A percentile compares a stretch with the other conserved stretches of the same genome.
Conservation (phyloP, 2,888 invertebrate genomes). For the Drosophila nr. medialis region DNA sequence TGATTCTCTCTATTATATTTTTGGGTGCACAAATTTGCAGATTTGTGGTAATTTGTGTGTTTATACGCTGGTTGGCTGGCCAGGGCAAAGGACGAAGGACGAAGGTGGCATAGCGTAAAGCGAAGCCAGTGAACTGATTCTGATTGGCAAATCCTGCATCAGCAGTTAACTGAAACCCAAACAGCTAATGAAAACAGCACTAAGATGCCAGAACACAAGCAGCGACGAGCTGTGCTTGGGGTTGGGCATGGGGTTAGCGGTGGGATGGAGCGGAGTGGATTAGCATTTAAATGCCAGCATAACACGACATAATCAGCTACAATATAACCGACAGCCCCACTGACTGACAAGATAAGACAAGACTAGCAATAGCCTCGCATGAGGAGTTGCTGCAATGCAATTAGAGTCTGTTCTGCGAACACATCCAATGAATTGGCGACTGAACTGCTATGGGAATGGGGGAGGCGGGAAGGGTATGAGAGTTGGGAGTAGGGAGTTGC, state of each 20-base stretch:
- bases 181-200: constrained; percentile 57
- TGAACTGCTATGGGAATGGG: neutral
- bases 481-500: neutral
- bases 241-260: neutral
- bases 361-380: constrained; percentile 33
- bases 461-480: neutral
- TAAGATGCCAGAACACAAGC: constrained; percentile 20
- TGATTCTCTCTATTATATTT: constrained; percentile 20
- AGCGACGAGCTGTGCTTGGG: neutral
- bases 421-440: constrained; percentile 21
- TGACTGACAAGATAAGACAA: constrained; percentile 19
- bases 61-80: constrained; percentile 42
- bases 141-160: constrained; percentile 76
- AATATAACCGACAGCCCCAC: constrained; percentile 16
- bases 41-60: constrained; percentile 70
- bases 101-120: neutral
- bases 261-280: neutral
- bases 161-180: constrained; percentile 72
- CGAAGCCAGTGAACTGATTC: constrained; percentile 60
- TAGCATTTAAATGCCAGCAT: constrained; percentile 55
- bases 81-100: neutral
- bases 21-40: constrained; percentile 54
- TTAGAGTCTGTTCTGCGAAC: constrained; percentile 38
- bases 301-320: constrained; percentile 44
- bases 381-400: constrained; percentile 47